Conservation (phyloP, 2,888 invertebrate genomes). For the Meiosimyza decipiens region DNA sequence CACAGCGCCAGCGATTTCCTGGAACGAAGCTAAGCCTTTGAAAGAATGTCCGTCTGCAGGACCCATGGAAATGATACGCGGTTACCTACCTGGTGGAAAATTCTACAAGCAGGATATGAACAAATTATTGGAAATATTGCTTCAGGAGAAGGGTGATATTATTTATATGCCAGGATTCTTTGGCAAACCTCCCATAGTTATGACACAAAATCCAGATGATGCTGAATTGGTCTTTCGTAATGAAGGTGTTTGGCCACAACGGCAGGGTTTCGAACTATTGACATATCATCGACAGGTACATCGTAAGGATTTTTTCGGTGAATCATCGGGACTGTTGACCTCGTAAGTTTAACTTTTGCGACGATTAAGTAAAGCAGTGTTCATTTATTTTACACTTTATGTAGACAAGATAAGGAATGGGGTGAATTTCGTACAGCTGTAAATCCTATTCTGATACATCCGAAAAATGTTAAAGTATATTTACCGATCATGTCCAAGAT, state of each 20-base stretch:
- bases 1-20: neutral
- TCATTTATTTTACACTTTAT: neutral
- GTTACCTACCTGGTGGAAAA: conserved; percentile 51
- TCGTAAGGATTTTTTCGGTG: conserved; percentile 42
- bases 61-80: conserved; percentile 36
- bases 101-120: conserved; percentile 38
- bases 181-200: conserved; percentile 56
- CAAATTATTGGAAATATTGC: conserved; percentile 26
- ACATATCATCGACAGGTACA: conserved; percentile 59
- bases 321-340: conserved; percentile 46
- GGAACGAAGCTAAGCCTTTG: conserved; percentile 37
- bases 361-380: neutral
- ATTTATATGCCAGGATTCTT: conserved; percentile 61
- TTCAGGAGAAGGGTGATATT: conserved; percentile 58
- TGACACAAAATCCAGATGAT: conserved; percentile 68
- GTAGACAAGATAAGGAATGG: conserved; percentile 72
- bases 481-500: conserved; percentile 69
- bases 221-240: conserved; percentile 66
- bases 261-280: conserved; percentile 62
- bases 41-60: conserved; percentile 45
- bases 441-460: conserved; percentile 75
- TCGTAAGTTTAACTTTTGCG: conserved; percentile 40
- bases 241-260: conserved; percentile 66
- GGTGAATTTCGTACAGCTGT: conserved; percentile 74
- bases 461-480: conserved; percentile 71